Evolutionary conservation across 2,113 vertebrate genomes (phyloP), one percentile per base, ranked within the genome.

Genomic region (Syngnathus typhle): DNA sequence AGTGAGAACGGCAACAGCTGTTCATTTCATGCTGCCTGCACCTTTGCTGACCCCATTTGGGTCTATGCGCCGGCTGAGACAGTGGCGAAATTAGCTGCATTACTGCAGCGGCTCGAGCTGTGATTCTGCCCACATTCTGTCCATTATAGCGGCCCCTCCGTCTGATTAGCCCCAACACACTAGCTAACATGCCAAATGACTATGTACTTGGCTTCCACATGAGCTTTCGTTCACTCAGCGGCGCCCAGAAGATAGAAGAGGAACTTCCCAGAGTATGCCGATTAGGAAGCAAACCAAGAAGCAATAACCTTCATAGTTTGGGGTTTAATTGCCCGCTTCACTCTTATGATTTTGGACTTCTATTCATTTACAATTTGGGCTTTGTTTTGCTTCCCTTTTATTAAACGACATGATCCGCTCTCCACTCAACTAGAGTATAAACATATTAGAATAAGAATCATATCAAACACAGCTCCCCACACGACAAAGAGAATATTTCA

Each of bases 181-280:
- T 95, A 93, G 93, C 95, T 98, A 96, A 98, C 93, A 98, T 96
- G 95, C 94, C 94, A 97, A 98, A 97, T 96, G 94, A 98, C 94
- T 96, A 3, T 32, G 27, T 32, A 91, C 91, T 93, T 95, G 93
- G 91, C 94, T 91, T 92, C 90, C 84, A 91, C 84, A 84, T 87
- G 90, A 93, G 90, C 90, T 90, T 86, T 80, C 23, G 23, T 23
- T 23, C 85, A 90, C 91, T 89, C 91, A 80, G 27, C 27, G 27
- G 27, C 27, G 27, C 91, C 75, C 69, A 69, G 60, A 76, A 71
- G 27, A 58, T 62, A 70, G 72, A 74, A 65, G 58, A 63, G 63
- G 54, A 67, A 41, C 71, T 64, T 63, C 64, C 11, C 8, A 6
- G 63, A 43, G 70, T 66, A 78, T 41, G 72, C 36, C 70, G 58